Conservation (phyloP, 1,140 invertebrate genomes). For the Magallana angulata region DNA sequence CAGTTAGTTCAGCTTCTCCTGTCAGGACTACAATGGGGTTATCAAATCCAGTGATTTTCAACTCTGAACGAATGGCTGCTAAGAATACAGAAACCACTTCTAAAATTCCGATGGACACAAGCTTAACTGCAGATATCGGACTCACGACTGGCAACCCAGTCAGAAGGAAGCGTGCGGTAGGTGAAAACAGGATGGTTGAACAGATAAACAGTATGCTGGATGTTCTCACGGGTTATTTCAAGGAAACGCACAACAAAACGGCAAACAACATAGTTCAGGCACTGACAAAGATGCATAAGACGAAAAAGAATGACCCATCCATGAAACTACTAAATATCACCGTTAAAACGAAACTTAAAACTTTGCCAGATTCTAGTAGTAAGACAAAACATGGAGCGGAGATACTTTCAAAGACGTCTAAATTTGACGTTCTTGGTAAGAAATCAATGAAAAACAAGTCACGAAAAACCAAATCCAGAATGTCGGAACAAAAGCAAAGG, state of each 20-base stretch:
- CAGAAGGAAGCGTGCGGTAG: background rate
- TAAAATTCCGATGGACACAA: background rate
- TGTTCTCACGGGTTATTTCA: conserved; percentile 12
- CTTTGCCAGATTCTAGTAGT: background rate
- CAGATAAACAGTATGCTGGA: conserved; percentile 15
- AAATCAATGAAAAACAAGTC: background rate
- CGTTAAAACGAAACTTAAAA: background rate
- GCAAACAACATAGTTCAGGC: conserved; percentile 15
- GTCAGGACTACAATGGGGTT: background rate
- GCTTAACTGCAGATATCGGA: background rate
- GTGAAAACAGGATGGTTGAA: background rate
- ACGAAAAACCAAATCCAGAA: background rate
- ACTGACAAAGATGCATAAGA: background rate
- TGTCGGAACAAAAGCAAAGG: background rate
- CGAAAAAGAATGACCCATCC: background rate
- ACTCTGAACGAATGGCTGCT: background rate
- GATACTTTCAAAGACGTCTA: background rate
- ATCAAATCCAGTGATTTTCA: conserved; percentile 10
- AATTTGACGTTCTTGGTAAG: background rate
- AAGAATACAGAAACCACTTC: background rate
- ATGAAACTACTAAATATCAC: conserved; percentile 2
- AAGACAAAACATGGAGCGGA: background rate
- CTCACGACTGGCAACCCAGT: background rate
- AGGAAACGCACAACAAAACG: conserved; percentile 11
- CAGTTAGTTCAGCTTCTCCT: background rate